These are phyloP conservation scores for Lochmaea capreae DNA, from an alignment of 2,888 invertebrate genomes.

Conservation along the genomic window DNA sequence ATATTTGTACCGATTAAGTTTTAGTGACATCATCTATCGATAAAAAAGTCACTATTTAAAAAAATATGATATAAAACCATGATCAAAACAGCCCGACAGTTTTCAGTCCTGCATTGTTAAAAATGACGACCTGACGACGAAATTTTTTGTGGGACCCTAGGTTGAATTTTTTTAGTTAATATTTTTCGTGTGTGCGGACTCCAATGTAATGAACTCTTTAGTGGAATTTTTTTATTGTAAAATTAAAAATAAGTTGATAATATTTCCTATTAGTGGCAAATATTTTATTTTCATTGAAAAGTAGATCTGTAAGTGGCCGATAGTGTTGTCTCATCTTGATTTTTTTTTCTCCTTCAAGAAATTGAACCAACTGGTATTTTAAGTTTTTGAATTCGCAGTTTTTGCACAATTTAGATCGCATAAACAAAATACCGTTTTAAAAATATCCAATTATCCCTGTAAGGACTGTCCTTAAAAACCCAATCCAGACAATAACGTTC, in stretches of 20 bases:
- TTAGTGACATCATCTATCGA: too few relatives aligned
- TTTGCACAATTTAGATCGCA: not conserved
- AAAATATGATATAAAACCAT: not conserved
- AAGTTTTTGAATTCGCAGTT: not conserved
- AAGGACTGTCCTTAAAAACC: too few relatives aligned
- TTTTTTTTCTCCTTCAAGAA: not conserved
- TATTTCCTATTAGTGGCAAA: constrained; percentile 44
- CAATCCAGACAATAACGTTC: too few relatives aligned
- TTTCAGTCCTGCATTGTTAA: not conserved
- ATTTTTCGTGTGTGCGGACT: constrained; percentile 28
- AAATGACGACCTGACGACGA: constrained; percentile 15
- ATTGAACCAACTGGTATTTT: not conserved
- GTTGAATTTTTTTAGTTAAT: constrained; percentile 28
- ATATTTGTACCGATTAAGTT: too few relatives aligned
- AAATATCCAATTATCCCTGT: not conserved
- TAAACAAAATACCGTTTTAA: not conserved
- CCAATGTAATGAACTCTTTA: constrained; percentile 39
- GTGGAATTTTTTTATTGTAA: constrained; percentile 43
- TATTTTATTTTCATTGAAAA: constrained; percentile 50
- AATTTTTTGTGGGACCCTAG: constrained; percentile 34
- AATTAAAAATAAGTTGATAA: constrained; percentile 41
- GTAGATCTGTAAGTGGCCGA: constrained; percentile 58
- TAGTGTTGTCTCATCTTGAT: constrained; percentile 23
- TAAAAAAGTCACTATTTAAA: not conserved
- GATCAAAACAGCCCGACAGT: constrained; percentile 1